Evolutionary conservation across 2,888 invertebrate species (phyloP), one percentile per base, ranked within the genome.

Genomic region (Charanyca ferruginea): DNA sequence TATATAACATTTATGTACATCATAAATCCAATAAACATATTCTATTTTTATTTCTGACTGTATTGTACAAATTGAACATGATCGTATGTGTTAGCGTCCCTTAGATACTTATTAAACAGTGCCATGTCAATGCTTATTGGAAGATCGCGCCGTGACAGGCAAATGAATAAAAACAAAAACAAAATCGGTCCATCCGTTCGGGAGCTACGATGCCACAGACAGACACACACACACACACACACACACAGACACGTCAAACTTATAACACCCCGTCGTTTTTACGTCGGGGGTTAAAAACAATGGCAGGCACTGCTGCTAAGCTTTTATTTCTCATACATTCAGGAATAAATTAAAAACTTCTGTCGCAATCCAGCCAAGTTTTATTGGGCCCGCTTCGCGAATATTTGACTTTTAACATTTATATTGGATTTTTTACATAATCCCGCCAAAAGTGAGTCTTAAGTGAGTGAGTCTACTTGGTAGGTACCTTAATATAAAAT

Each of bases 401-500:
- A 79, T 83, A 83, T 86, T 84, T 83, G 81, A 84, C 86, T 87
- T 89, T 89, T 81, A 86, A 87, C 90, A 90, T 91, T 91, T 91
- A 89, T 89, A 90, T 89, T 90, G 89, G 83, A 85, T 85, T 87
- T 89, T 91, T 90, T 85, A 85, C 90, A 90, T 91, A 91, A 91
- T 89, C 89, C 81, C 55, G 67, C 61, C 32, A 23, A 77, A 82
- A 81, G 77, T 68, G 54, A 80, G 77, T 66, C 55, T 58, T 61
- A 70, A 83, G 77, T 70, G 73, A 70, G 69, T 81, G n/a, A n/a
- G n/a, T 61, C 65, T 61, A 62, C 66, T 67, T 71, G 72, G 66
- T 61, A 67, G 72, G 66, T 61, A 67, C 71, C 25, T 63, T 38
- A 32, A 53, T 52, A 42, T 60, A 45, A 62, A 71, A 80, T 32